Percentiles rank a stretch among this genome's conserved stretches.
Conservation (phyloP, 2,888 invertebrate species). For the Podabrus alpinus region DNA sequence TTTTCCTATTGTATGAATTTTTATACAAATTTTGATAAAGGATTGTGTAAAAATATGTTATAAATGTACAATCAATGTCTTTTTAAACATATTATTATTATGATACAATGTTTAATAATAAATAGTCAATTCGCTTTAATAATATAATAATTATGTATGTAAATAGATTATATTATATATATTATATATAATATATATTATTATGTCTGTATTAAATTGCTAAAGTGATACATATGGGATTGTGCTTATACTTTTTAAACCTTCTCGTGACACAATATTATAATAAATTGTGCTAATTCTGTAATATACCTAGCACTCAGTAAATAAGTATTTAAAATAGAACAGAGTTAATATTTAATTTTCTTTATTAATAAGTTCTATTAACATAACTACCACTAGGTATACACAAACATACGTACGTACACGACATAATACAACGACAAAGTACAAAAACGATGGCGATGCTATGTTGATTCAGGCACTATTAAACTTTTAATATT, state of each 20-base stretch:
- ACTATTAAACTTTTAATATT: slow-evolving; percentile 29
- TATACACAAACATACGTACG: slow-evolving; percentile 17
- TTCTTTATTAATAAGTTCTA: slow-evolving; percentile 15
- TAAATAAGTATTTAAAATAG: slow-evolving; percentile 17
- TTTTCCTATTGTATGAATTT: slow-evolving; percentile 10
- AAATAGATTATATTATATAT: slow-evolving; percentile 9
- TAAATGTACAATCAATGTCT: slow-evolving; percentile 19
- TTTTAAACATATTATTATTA: slow-evolving; percentile 9
- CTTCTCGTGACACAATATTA: slow-evolving; percentile 12
- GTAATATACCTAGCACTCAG: slow-evolving; percentile 20
- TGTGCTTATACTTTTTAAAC: slow-evolving; percentile 18
- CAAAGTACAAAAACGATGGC: slow-evolving; percentile 17
- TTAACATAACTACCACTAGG: slow-evolving; percentile 11
- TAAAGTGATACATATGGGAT: slow-evolving; percentile 17
- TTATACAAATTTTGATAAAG: slow-evolving; percentile 21
- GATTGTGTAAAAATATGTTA: slow-evolving; percentile 22
- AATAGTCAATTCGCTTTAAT: slow-evolving; percentile 1
- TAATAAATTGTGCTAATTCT: slow-evolving; percentile 17
- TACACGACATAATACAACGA: slow-evolving; percentile 17
- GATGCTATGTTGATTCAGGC: slow-evolving; percentile 32
- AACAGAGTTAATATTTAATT: slow-evolving; percentile 13
- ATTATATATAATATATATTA: slow-evolving; percentile 3
- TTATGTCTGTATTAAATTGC: slow-evolving; percentile 8
- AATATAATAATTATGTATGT: slow-evolving; percentile 7
- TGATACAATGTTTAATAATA: background rate